phyloP scores from a whole-genome alignment of 1,140 invertebrate species.

The Drosophila repleta region DNA sequence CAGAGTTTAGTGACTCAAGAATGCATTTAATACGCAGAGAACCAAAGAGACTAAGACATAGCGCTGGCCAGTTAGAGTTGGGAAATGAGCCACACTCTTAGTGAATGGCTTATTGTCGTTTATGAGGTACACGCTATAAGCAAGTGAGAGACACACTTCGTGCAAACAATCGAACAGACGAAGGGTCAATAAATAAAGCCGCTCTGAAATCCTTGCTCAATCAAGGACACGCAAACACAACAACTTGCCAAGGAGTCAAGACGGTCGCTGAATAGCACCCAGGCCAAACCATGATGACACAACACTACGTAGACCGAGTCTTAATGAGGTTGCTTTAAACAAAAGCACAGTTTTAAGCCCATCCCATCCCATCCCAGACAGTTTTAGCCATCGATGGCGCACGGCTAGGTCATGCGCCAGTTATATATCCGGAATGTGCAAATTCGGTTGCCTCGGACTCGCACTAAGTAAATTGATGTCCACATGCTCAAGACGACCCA shows the following conservation, averaged over 20 bases:
- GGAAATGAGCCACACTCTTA: no score
- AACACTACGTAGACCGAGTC: slow-evolving; percentile 1
- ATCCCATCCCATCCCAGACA: slow-evolving; percentile 41
- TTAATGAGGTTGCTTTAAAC: slow-evolving; percentile 39
- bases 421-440: slow-evolving; percentile 57
- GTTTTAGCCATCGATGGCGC: slow-evolving; percentile 27
- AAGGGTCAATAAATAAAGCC: slow-evolving; percentile 10
- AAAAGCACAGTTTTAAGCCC: slow-evolving; percentile 35
- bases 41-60: no score
- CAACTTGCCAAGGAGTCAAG: slow-evolving; percentile 14
- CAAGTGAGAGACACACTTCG: neutral
- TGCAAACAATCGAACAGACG: neutral
- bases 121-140: no score
- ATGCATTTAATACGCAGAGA: no score
- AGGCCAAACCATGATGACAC: neutral
- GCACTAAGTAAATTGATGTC: slow-evolving; percentile 76
- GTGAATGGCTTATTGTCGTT: neutral
- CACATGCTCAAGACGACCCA: slow-evolving; percentile 59
- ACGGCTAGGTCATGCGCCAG: slow-evolving; percentile 1
- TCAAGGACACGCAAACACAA: neutral
- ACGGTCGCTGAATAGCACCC: neutral
- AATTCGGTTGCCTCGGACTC: slow-evolving; percentile 46
- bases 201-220: no score
- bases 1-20: no score
- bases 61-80: no score